Percentiles rank a stretch among this genome's conserved stretches.
Evolutionary conservation across 1,140 invertebrate genomes (phyloP).

Genomic region (Ostrea edulis): DNA sequence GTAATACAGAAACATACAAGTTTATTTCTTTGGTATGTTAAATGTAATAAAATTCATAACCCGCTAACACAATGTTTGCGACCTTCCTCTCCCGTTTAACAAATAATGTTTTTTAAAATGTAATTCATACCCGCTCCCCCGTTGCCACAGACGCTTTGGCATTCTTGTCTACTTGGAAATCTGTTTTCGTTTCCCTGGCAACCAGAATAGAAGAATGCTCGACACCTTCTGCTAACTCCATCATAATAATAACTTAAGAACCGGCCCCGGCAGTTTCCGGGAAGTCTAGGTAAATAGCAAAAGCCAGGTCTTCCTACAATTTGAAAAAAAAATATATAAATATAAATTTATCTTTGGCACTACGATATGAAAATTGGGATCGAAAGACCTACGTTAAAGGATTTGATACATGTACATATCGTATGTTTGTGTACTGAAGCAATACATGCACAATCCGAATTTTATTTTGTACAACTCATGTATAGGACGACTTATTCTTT

Average conservation of each 20-base stretch:
- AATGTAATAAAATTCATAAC: no score
- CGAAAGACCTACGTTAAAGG: not conserved
- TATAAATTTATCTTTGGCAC: no score
- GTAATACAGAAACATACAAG: no score
- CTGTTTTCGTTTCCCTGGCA: constrained; percentile 82
- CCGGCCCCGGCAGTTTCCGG: constrained; percentile 3
- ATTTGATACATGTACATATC: not conserved
- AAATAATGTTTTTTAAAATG: no score
- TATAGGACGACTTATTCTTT: not conserved
- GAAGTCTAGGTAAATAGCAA: not conserved
- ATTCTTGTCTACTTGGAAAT: constrained; percentile 79
- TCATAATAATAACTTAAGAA: constrained; percentile 16
- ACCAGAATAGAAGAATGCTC: constrained; percentile 82
- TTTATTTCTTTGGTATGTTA: no score
- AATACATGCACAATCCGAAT: not conserved
- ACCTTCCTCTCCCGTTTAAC: no score
- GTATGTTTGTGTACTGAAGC: not conserved
- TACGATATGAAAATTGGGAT: no score
- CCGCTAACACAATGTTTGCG: no score
- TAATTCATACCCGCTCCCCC: not conserved
- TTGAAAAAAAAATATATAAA: not conserved
- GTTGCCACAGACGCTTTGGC: constrained; percentile 74
- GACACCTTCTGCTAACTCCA: constrained; percentile 73
- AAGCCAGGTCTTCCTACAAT: not conserved
- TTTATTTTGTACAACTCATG: not conserved